Base-by-base conservation (phyloP, 2,888 invertebrate species). In the Phyllotreta cruciferae region DNA sequence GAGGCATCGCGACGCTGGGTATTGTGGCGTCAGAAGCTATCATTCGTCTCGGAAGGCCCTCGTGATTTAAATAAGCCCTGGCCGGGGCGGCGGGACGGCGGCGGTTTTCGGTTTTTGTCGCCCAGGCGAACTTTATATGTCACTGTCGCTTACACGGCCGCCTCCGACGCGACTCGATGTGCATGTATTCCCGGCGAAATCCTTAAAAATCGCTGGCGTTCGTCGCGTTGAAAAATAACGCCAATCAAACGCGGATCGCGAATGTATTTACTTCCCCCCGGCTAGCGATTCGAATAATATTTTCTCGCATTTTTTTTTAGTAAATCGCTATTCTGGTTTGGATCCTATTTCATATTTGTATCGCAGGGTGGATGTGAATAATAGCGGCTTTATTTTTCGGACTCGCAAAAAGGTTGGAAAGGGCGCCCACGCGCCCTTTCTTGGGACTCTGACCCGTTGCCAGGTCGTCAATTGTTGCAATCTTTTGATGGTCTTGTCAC, bases 1-100 rank as follows among this genome's bases (percentile, higher is more conserved):
- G 74, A 41, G 41, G 49, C 60, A 52, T 77, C 77, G 76, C 76
- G 74, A 41, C 38, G 49, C 60, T 41, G 77, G 76, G 76, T 75
- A 78, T 77, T 78, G 78, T 77, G 78, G 79, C 79, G 79, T 80
- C 80, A 80, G 78, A 78, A 79, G 80, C 79, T 79, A 80, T 81
- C 80, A 79, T 77, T 71, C 79, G 79, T 79, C 78, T 79, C 81
- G 78, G 73, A 75, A 78, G 78, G 76, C 75, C 24, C 77, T 76
- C 74, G 77, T 78, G 81, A 80, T 80, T 81, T 80, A 80, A 80
- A 81, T 80, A 80, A 80, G 79, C 79, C 79, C 79, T 78, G 79
- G 78, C 79, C 78, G 70, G 71, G 74, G 76, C 71, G 72, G 74
- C 73, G 77, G 76, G 78, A 74, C 71, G 78, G 79, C 77, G 77